phyloP scores from a whole-genome alignment of 2,888 invertebrate genomes.

The Apamea epomidion region DNA sequence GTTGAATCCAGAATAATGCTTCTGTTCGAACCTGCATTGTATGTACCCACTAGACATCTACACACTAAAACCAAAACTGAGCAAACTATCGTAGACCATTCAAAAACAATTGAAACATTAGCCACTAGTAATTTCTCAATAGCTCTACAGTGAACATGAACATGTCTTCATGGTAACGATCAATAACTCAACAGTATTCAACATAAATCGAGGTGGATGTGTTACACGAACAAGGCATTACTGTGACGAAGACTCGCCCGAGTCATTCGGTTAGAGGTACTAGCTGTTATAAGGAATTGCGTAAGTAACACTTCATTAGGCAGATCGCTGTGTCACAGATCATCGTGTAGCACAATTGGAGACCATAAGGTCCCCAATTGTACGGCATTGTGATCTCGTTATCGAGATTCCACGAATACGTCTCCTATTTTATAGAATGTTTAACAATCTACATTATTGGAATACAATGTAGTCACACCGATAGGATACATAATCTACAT shows the following conservation, averaged over 20 bases:
- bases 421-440: background rate
- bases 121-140: conserved; percentile 30
- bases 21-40: background rate
- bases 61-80: conserved; percentile 2
- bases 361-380: conserved; percentile 14
- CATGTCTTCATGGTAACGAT: conserved; percentile 26
- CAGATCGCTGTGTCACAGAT: conserved; percentile 53
- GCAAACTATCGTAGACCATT: conserved; percentile 10
- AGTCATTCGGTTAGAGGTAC: conserved; percentile 44
- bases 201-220: conserved; percentile 35
- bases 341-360: conserved; percentile 33
- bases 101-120: conserved; percentile 32
- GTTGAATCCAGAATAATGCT: background rate
- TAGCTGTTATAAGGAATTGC: conserved; percentile 51
- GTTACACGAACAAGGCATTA: conserved; percentile 35
- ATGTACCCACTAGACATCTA: background rate
- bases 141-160: background rate
- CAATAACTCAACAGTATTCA: conserved; percentile 42
- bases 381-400: background rate
- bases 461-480: background rate
- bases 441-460: background rate
- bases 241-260: conserved; percentile 35
- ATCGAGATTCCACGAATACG: conserved; percentile 27
- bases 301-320: conserved; percentile 58
- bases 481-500: background rate